Base-by-base conservation (phyloP, 2,888 invertebrate genomes). In the Julus scanicus region DNA sequence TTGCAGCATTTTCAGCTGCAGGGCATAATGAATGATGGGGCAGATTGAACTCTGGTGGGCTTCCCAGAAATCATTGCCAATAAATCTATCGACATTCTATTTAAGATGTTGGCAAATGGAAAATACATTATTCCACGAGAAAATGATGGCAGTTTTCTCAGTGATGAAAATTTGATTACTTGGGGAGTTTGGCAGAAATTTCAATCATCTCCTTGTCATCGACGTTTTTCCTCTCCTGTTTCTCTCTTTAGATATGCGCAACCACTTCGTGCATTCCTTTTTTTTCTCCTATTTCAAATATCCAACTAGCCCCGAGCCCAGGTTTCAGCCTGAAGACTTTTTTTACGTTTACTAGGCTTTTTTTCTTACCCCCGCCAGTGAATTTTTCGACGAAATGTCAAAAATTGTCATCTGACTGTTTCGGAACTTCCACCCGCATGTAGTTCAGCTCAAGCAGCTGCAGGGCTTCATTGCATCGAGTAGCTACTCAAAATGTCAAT, bases 111-210 rank as follows among this genome's bases (percentile, higher is more conserved):
- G 53, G 49, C 53, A 53, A 53, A 53, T 53, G 86, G 86, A 53
- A 86, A 53, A 86, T 53, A 53, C 53, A 86, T 86, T 86, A 86
- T 53, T 86, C 48, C 53, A 29, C 57, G 48, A 13, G 53, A 53
- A 86, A 86, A 49, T 86, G 49, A 86, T 13, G 86, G 39, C 53
- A 86, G 86, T 53, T 53, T 49, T 86, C 29, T 53, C 57, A 57
- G 57, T 86, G 49, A 53, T 86, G 86, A 86, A 86, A 86, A 86
- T 86, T 86, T 86, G 86, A 86, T 86, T 86, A 86, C 86, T 49
- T 29, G 29, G 86, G 85, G 39, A 39, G 53, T 57, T 86, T 57
- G 49, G 44, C 86, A 49, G 86, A 86, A 86, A 86, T 86, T 49
- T 86, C 86, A 86, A 49, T 86, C 86, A 86, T 86, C 86, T 86